Evolutionary conservation across 2,888 invertebrate species (phyloP).

Genomic region (Lasioglossum zephyrum): DNA sequence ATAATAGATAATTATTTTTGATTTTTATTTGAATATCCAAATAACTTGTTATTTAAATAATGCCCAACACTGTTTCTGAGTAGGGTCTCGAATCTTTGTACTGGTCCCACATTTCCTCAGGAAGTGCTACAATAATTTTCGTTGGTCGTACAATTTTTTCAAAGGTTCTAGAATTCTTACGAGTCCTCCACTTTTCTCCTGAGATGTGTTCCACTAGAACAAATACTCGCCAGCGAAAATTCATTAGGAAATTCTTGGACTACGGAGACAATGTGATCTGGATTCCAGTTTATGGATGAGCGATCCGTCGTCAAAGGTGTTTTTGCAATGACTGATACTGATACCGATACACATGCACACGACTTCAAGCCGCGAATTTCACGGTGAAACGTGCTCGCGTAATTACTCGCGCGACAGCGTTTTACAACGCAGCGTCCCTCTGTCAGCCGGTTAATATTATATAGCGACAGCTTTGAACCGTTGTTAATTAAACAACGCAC

Average conservation of each 20-base stretch:
- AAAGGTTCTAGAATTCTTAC: too few relatives aligned
- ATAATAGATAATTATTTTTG: too few relatives aligned
- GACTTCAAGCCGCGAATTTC: slow-evolving; percentile 10
- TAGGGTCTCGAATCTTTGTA: not conserved
- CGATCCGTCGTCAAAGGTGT: not conserved
- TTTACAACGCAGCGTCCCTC: not conserved
- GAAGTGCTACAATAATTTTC: not conserved
- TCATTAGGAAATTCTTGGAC: not conserved
- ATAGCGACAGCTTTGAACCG: slow-evolving; percentile 16
- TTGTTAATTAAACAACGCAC: slow-evolving; percentile 29
- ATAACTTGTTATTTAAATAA: too few relatives aligned
- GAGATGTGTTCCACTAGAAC: not conserved
- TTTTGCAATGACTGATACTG: not conserved
- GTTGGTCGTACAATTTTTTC: too few relatives aligned
- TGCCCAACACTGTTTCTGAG: too few relatives aligned
- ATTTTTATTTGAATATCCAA: too few relatives aligned
- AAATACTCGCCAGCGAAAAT: not conserved
- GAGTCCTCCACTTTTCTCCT: too few relatives aligned
- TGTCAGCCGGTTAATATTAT: slow-evolving; percentile 22
- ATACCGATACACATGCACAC: not conserved
- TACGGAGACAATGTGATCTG: not conserved
- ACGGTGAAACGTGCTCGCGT: not conserved
- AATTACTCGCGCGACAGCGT: slow-evolving; percentile 13
- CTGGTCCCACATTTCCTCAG: not conserved
- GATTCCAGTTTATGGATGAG: not conserved